A percentile compares a stretch with the other conserved stretches of the same genome.
Conservation (phyloP, 2,113 vertebrate species). For the Peromyscus californicus region DNA sequence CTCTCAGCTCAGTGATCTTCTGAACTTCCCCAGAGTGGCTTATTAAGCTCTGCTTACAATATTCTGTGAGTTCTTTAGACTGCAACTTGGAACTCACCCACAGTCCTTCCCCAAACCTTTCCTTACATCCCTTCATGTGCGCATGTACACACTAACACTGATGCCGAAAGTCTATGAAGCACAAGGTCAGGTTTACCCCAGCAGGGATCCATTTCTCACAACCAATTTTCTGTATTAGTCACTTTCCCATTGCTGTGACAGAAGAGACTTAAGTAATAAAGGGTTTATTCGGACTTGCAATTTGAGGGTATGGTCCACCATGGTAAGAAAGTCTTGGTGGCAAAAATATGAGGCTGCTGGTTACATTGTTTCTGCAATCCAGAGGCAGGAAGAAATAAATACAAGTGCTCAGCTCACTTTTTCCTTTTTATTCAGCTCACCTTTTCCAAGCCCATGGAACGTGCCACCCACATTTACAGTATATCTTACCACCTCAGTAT, state of each 20-base stretch:
- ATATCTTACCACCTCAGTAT: background rate
- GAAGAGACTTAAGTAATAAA: background rate
- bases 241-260: background rate
- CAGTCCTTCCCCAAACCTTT: background rate
- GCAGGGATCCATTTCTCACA: background rate
- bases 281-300: background rate
- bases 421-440: background rate
- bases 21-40: background rate
- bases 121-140: background rate
- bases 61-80: background rate
- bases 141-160: rapidly evolving
- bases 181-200: background rate
- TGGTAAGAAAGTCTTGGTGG: background rate
- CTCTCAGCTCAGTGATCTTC: background rate
- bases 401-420: background rate
- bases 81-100: background rate
- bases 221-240: background rate
- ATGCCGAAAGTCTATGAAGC: background rate
- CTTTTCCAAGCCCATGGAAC: background rate
- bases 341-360: background rate
- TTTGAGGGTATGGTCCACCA: background rate
- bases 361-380: background rate
- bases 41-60: background rate
- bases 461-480: background rate
- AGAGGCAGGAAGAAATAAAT: background rate